Base-by-base conservation (phyloP, 2,888 invertebrate genomes). In the Lacanobia wlatinum region DNA sequence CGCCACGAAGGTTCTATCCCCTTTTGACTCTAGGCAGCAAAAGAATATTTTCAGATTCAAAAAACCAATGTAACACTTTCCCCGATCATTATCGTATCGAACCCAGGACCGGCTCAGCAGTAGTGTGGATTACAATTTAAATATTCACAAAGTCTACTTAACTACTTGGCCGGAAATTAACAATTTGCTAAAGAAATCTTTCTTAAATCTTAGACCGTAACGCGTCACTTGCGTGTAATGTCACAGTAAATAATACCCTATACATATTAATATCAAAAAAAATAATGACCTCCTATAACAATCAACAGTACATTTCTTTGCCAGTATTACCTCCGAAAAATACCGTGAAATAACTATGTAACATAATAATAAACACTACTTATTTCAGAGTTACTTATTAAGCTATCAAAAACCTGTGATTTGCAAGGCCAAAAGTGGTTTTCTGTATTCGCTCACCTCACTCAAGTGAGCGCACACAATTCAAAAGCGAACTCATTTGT, bases 211-310 rank as follows among this genome's bases (percentile, higher is more conserved):
- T 7, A 28, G 18, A 8, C 18, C 16, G 10, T 78, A 34, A 69
- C 18, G 46, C 18, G 38, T 9, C 10, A 12, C 8, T 52, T 40
- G 78, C 73, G 72, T 73, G 73, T 21, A 14, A 2, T 1, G 28
- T 46, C 10, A 71, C 12, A 34, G 52, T 71, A 46, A 59, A 78
- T 52, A 18, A 10, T 3, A 18, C 14, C 18, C 0, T 28, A 1
- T 21, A 78, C 28, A 21, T 46, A 78, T 40, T 78, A 70, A 28
- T 58, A 52, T 21, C 12, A 59, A 38, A 8, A 46, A 46, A 74
- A 80, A 28, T 46, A 61, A 79, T 34, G 28, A 8, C 2, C 56
- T 6, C 0, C 28, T 1, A n/a, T 53, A 73, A 40, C 21, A 68
- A 69, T 77, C 52, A 58, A 18, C 28, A 18, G 12, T 0, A 21